Base-by-base conservation (phyloP, 2,888 invertebrate species). In the Phasia obesa region DNA sequence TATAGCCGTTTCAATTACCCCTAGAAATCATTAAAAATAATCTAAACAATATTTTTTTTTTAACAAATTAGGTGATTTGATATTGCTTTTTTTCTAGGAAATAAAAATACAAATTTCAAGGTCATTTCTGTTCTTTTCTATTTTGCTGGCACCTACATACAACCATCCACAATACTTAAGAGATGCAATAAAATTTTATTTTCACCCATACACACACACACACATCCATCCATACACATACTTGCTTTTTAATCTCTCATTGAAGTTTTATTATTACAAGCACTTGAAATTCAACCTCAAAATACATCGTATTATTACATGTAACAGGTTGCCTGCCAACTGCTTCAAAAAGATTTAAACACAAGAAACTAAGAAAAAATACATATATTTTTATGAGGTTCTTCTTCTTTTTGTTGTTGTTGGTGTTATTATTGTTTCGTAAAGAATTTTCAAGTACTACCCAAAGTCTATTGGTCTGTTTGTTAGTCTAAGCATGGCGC, bases 401-500 rank as follows among this genome's bases (percentile, higher is more conserved):
- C 23, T 60, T n/a, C 11, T 19, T 57, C 2, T 21, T 4, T 51
- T n/a, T 65, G 49, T 23, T 51, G 35, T 57, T 64, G 62, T 42
- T 51, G 11, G 9, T 11, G 11, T 35, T 35, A 35, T 35, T n/a
- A n/a, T n/a, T n/a, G n/a, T n/a, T 35, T 64, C 53, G n/a, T 17
- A 6, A 38, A 62, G 62, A 57, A 27, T 60, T 35, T 17, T 60
- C 25, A 73, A 67, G 79, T 67, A 53, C 53, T 67, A 53, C 53
- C 62, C 53, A 47, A 35, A 62, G 70, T 70, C 69, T 76, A 9
- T 67, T n/a, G 51, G 79, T 84, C 62, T 83, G 77, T 69, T 77
- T 83, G 77, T 69, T 77, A 74, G 57, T 80, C 62, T 64, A 71
- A 65, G 49, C 78, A 60, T 85, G 85, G 85, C 85, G 85, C 85